These are phyloP conservation scores for Gymnogyps californianus DNA, from an alignment of 2,113 vertebrate genomes.

Conservation along the genomic window DNA sequence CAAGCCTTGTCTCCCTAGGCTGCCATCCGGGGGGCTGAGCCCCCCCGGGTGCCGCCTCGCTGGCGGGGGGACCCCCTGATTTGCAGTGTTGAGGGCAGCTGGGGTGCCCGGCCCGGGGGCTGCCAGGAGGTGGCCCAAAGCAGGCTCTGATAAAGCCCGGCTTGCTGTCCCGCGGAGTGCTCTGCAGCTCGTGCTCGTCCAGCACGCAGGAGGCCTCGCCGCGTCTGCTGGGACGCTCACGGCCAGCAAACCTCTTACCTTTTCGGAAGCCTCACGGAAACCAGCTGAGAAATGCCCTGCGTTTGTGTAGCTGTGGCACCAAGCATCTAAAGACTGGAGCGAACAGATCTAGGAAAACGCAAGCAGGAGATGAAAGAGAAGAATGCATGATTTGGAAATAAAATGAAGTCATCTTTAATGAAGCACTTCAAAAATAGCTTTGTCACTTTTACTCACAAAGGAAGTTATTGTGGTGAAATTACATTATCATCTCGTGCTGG, in stretches of 20 bases:
- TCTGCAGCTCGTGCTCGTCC: background rate
- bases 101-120: background rate
- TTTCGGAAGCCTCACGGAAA: too few species aligned
- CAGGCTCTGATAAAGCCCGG: background rate
- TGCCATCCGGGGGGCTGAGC: background rate
- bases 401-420: background rate
- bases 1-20: background rate
- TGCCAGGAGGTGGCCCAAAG: background rate
- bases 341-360: accelerated
- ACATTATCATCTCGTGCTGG: constrained; percentile 10
- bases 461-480: constrained; percentile 50
- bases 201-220: accelerated
- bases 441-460: constrained; percentile 38
- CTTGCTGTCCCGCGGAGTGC: accelerated
- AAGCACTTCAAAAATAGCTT: constrained; percentile 4
- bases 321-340: accelerated
- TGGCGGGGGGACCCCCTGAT: background rate
- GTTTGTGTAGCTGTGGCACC: accelerated
- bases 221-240: accelerated
- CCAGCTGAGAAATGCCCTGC: accelerated
- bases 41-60: accelerated
- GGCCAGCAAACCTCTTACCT: background rate
- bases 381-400: background rate
- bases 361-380: background rate
- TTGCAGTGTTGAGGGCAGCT: accelerated